Percentiles rank a stretch among this genome's conserved stretches.
These are phyloP conservation scores for Bettongia penicillata DNA, from an alignment of 2,113 vertebrate genomes.

Conservation along the genomic window DNA sequence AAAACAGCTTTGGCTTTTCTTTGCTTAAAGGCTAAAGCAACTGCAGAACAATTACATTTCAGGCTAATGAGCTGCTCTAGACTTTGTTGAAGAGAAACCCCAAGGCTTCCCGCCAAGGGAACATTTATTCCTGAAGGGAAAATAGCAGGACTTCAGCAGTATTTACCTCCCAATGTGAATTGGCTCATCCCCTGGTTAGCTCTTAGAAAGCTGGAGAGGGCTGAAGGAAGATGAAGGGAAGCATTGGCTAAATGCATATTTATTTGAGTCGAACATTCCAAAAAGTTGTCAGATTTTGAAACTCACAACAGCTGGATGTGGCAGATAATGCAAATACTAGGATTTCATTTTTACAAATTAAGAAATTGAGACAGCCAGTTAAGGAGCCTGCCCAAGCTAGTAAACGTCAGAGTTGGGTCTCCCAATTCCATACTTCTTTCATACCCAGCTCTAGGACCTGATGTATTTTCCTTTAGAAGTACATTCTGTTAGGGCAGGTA, in stretches of 20 bases:
- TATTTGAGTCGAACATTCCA: neutral
- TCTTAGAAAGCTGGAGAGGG: neutral
- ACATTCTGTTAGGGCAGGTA: neutral
- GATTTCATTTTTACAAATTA: neutral
- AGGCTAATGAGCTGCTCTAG: constrained; percentile 42
- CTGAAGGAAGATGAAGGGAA: neutral
- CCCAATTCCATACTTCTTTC: neutral
- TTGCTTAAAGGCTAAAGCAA: constrained; percentile 8
- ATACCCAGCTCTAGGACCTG: neutral
- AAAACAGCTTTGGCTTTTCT: neutral
- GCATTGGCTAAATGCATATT: neutral
- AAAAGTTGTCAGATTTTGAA: neutral
- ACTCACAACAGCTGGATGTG: neutral
- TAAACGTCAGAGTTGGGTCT: neutral
- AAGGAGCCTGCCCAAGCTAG: neutral
- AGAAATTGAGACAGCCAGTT: neutral
- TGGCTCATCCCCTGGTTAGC: neutral
- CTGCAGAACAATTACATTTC: constrained; percentile 20
- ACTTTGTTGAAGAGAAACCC: constrained; percentile 16
- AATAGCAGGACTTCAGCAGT: constrained; percentile 27
- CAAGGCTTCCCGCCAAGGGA: constrained; percentile 36
- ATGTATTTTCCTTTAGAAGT: neutral
- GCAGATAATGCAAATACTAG: neutral
- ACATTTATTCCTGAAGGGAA: constrained; percentile 4
- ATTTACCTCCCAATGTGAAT: constrained; percentile 6